Percentiles rank a stretch among this genome's conserved stretches.
Evolutionary conservation across 2,888 invertebrate species (phyloP).

Genomic region (Urechis unicinctus): DNA sequence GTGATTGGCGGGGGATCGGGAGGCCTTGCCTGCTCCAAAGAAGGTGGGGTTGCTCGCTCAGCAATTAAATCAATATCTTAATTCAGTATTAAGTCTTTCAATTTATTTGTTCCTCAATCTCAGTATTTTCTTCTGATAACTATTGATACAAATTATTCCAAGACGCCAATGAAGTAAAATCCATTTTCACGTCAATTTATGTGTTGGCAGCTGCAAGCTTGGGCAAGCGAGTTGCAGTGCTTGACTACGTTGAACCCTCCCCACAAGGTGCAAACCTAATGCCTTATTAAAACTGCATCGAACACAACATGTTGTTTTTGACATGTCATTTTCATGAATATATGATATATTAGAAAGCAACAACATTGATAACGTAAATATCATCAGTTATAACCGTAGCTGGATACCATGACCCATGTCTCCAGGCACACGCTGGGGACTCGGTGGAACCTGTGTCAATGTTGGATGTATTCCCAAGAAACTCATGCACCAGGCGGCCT

Average conservation of each 20-base stretch:
- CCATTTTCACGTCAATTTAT: too few species aligned
- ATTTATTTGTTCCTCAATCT: background rate
- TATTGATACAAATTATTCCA: too few species aligned
- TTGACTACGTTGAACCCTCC: conserved; percentile 59
- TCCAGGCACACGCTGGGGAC: conserved; percentile 52
- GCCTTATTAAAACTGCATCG: background rate
- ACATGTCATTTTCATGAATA: background rate
- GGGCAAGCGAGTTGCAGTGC: conserved; percentile 57
- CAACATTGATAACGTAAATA: too few species aligned
- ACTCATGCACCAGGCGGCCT: conserved; percentile 90
- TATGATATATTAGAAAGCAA: too few species aligned
- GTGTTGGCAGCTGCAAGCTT: conserved; percentile 54
- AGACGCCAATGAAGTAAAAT: too few species aligned
- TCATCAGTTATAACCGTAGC: too few species aligned
- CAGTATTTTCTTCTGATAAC: conserved; percentile 71
- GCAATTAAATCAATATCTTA: background rate
- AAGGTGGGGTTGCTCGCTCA: conserved; percentile 14
- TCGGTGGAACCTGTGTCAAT: conserved; percentile 95
- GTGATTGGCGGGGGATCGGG: conserved; percentile 96
- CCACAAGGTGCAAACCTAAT: conserved; percentile 55
- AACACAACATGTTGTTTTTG: background rate
- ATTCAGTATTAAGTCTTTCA: background rate
- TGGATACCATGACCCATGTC: too few species aligned
- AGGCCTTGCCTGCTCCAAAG: conserved; percentile 64
- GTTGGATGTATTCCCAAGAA: conserved; percentile 98